Evolutionary conservation across 2,113 vertebrate species (phyloP), one percentile per base, ranked within the genome.

Genomic region (Calidris pygmaea): DNA sequence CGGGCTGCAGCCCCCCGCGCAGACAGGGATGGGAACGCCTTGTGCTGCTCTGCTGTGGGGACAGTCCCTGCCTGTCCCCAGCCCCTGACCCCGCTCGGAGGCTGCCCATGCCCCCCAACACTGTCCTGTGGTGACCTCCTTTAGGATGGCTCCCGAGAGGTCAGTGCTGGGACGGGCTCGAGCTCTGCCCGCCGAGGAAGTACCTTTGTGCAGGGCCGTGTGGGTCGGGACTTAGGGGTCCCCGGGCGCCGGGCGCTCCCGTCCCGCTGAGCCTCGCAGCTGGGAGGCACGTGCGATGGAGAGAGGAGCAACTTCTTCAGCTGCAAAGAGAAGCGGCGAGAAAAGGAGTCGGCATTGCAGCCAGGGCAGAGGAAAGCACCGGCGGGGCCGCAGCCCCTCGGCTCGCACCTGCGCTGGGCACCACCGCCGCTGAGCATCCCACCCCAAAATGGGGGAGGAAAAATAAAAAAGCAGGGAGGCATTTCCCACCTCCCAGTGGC

Each of bases 241-340:
- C 98, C 98, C 93, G 98, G 98, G 96, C 97, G 98, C 96, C 98
- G 98, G 86, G 97, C 3, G 23, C 94, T 96, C 89, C 98, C 98
- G 4, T 99, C 99, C 98, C 98, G 98, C 97, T 98, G 98, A 70
- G 96, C 77, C n/a, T 99, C 99, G 24, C 98, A 96, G 96, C 97
- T 98, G 2, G 95, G 86, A 41, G 98, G 98, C 78, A 98, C 93
- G n/a, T 98, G 98, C 29, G 99, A 98, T 7, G 99, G 99, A 85
- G 99, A 98, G 77, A 99, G 98, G 89, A 99, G 98, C 91, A 99
- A 98, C 96, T 99, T 99, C 98, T 98, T 99, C 78, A 99, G 98
- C 99, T 99, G 95, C 20, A 92, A 74, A 85, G 94, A 96, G 66
- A 97, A 97, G 91, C 3, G 79, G 84, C 94, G 67, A 96, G 95